Conservation (phyloP, 2,888 invertebrate genomes). For the Molorchus minor region DNA sequence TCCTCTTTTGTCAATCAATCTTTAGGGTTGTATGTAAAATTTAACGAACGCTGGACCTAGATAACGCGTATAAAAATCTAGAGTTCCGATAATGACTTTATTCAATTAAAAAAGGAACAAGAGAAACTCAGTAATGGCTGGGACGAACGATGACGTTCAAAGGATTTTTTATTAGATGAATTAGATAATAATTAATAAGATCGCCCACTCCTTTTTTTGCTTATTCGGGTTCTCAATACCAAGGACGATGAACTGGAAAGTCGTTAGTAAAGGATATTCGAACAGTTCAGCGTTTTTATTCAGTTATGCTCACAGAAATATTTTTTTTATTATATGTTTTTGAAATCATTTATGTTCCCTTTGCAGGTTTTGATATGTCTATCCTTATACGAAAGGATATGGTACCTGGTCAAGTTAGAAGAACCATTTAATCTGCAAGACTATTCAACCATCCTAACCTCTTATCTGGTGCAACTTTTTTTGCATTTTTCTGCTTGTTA, state of each 20-base stretch:
- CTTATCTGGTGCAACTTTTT: slow-evolving; percentile 25
- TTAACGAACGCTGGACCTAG: too few species aligned
- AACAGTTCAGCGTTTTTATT: neutral
- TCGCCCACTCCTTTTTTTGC: slow-evolving; percentile 5
- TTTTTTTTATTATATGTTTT: neutral
- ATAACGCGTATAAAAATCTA: too few species aligned
- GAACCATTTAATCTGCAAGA: slow-evolving; percentile 27
- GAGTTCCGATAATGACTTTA: too few species aligned
- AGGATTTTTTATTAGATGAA: slow-evolving; percentile 9
- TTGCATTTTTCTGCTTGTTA: slow-evolving; percentile 14
- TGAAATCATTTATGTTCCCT: neutral
- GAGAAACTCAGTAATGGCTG: neutral
- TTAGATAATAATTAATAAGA: slow-evolving; percentile 10
- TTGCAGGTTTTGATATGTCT: slow-evolving; percentile 27
- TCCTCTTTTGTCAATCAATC: too few species aligned
- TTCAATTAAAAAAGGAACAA: too few species aligned
- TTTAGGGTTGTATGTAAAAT: too few species aligned
- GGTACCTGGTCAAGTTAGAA: slow-evolving; percentile 29
- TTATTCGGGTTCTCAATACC: slow-evolving; percentile 8
- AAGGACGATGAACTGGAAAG: slow-evolving; percentile 6
- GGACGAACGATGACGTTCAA: neutral
- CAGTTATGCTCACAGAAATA: neutral
- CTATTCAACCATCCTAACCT: slow-evolving; percentile 15
- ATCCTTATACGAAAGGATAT: slow-evolving; percentile 30
- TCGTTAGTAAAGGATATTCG: slow-evolving; percentile 1